Evolutionary conservation across 2,888 invertebrate genomes (phyloP), one percentile per base, ranked within the genome.

Genomic region (Drosophila emarginata): DNA sequence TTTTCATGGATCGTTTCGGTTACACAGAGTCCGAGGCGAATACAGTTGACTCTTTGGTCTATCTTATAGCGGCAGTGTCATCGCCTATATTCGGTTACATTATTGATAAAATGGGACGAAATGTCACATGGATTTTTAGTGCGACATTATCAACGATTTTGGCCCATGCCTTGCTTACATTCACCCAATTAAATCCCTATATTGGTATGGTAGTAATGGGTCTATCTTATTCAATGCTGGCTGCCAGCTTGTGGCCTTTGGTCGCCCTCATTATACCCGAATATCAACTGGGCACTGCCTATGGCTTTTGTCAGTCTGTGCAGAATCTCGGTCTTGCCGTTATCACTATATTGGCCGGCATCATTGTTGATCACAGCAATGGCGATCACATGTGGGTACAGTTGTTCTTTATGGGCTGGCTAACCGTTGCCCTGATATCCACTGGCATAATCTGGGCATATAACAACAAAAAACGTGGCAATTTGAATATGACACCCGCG

Each of bases 181-280:
- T 94, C 78, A 94, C 95, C 0, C 92, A 93, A 78, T 82, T 93
- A 50, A 94, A 93, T 88, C 95, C 95, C 0, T 95, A 95, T 83
- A 89, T 94, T 86, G 95, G 94, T 75, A 94, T 95, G 94, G 93
- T 94, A 53, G 91, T 95, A 2, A 94, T 99, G 94, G 99, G 99
- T 9, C 89, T 98, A 39, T 94, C 97, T 0, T 99, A 99, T 91
- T 97, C 99, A 1, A 94, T 98, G 91, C 92, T 99, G 72, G 98
- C 99, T 1, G 97, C 98, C 92, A 97, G 98, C 64, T 93, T 99
- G 57, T 99, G 99, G 99, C 99, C 99, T 0, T 93, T 99, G 89
- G 97, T 99, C 15, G 96, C 98, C 0, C 93, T 98, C 71, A 95
- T 98, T 71, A 96, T 98, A 74, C 97, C 97, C 11, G 96, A 97